Percentiles rank a stretch among this genome's conserved stretches.
phyloP scores from a whole-genome alignment of 2,113 vertebrate genomes.

The Corythoichthys intestinalis region DNA sequence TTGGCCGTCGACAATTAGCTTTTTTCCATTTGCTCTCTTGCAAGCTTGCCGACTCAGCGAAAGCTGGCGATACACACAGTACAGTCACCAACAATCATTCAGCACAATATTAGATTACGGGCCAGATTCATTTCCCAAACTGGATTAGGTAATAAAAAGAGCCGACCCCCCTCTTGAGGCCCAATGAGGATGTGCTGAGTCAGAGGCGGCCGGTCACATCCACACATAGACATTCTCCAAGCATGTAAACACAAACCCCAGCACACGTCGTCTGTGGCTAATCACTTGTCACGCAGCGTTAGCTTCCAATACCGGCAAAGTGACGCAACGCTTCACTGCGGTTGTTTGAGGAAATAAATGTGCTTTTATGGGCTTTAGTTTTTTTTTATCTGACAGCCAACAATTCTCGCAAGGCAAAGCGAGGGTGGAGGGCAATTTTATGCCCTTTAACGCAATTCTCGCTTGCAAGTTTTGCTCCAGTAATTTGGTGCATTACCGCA shows the following conservation, averaged over 20 bases:
- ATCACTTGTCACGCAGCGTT: slow-evolving; percentile 53
- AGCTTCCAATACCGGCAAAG: slow-evolving; percentile 42
- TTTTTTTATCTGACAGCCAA: neutral
- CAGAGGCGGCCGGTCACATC: slow-evolving; percentile 32
- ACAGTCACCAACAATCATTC: slow-evolving; percentile 53
- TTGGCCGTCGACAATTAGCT: too few relatives aligned
- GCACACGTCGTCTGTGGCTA: slow-evolving; percentile 30
- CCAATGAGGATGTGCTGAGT: slow-evolving; percentile 59
- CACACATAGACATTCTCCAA: slow-evolving; percentile 3
- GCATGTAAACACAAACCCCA: slow-evolving; percentile 8
- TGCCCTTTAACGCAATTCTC: neutral
- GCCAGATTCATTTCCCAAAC: slow-evolving; percentile 67
- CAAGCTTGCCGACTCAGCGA: slow-evolving; percentile 30
- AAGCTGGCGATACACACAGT: slow-evolving; percentile 41
- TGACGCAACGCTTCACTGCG: slow-evolving; percentile 33
- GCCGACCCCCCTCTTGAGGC: slow-evolving; percentile 34
- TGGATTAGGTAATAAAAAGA: slow-evolving; percentile 72
- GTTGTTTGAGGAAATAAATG: slow-evolving; percentile 36
- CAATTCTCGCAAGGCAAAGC: slow-evolving; percentile 4
- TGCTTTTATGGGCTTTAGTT: slow-evolving; percentile 23
- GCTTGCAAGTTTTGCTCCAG: slow-evolving; percentile 6
- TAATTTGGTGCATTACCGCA: slow-evolving; percentile 11
- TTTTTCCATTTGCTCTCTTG: slow-evolving; percentile 30
- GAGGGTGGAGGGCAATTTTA: slow-evolving; percentile 1
- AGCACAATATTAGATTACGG: slow-evolving; percentile 68